Evolutionary conservation across 1,140 invertebrate species (phyloP).

Genomic region (Polypedilum vanderplanki): DNA sequence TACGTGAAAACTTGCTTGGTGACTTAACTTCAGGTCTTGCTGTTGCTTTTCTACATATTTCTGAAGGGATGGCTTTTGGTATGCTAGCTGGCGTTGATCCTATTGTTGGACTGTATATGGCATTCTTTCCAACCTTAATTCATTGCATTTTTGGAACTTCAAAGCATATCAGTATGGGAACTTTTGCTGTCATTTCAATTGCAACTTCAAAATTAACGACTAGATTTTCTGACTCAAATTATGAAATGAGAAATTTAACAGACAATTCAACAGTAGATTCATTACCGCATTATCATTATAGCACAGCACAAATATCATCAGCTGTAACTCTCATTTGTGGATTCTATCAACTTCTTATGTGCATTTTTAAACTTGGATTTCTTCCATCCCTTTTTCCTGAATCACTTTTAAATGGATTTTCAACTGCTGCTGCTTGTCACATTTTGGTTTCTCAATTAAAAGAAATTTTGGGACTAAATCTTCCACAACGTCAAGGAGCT

Average conservation of each 20-base stretch:
- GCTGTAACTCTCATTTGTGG: not conserved
- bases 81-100: slow-evolving; percentile 65
- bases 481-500: slow-evolving; percentile 58
- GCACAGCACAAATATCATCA: not conserved
- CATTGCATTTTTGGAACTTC: slow-evolving; percentile 76
- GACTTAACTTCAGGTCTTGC: slow-evolving; percentile 75
- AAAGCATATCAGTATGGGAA: slow-evolving; percentile 69
- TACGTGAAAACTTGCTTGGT: slow-evolving; percentile 53
- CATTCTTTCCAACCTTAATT: slow-evolving; percentile 71
- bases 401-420: slow-evolving; percentile 69
- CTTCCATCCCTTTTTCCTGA: slow-evolving; percentile 66
- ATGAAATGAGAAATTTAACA: not conserved
- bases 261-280: not conserved
- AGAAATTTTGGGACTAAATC: slow-evolving; percentile 58
- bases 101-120: slow-evolving; percentile 75
- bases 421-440: slow-evolving; percentile 67
- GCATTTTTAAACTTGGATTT: slow-evolving; percentile 60
- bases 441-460: slow-evolving; percentile 71
- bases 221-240: slow-evolving; percentile 41
- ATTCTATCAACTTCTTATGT: slow-evolving; percentile 56
- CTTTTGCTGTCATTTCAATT: slow-evolving; percentile 61
- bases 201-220: slow-evolving; percentile 57
- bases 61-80: slow-evolving; percentile 82
- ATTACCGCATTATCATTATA: not conserved
- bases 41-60: slow-evolving; percentile 87